These are phyloP conservation scores for Alsophila aescularia DNA, from an alignment of 2,888 invertebrate species.

Conservation along the genomic window DNA sequence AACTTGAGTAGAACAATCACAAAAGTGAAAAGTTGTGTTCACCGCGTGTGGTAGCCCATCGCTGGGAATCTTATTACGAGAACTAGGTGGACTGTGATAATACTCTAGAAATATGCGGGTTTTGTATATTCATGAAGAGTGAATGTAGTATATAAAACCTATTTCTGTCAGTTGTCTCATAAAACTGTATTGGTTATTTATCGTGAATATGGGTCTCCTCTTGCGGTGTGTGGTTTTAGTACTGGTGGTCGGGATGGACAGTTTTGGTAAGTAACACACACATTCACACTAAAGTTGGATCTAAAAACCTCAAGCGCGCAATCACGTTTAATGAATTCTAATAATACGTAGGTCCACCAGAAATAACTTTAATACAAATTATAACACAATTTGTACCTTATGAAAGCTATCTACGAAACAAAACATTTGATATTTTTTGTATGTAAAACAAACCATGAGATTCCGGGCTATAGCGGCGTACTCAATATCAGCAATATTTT, in stretches of 20 bases:
- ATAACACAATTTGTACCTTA: too few relatives aligned
- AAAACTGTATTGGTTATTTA: not conserved
- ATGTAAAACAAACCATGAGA: too few relatives aligned
- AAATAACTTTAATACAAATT: too few relatives aligned
- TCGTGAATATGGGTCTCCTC: slow-evolving; percentile 13
- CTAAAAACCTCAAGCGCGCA: too few relatives aligned
- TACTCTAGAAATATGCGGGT: slow-evolving; percentile 17
- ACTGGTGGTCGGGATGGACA: not conserved
- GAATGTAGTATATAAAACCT: slow-evolving; percentile 17
- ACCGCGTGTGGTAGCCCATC: not conserved
- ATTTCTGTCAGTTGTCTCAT: slow-evolving; percentile 3
- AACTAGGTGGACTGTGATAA: slow-evolving; percentile 8
- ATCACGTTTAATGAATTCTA: too few relatives aligned
- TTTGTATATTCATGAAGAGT: slow-evolving; percentile 20
- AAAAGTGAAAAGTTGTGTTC: not conserved
- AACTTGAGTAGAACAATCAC: too few relatives aligned
- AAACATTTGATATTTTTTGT: too few relatives aligned
- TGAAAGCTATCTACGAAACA: too few relatives aligned
- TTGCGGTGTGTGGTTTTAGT: slow-evolving; percentile 2
- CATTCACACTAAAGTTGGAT: too few relatives aligned
- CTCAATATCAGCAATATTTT: too few relatives aligned
- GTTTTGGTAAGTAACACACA: slow-evolving; percentile 12
- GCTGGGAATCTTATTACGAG: slow-evolving; percentile 4
- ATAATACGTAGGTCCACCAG: too few relatives aligned
- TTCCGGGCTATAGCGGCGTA: too few relatives aligned